Base-by-base conservation (phyloP, 2,797 vertebrate species). In the Eptatretus atami region DNA sequence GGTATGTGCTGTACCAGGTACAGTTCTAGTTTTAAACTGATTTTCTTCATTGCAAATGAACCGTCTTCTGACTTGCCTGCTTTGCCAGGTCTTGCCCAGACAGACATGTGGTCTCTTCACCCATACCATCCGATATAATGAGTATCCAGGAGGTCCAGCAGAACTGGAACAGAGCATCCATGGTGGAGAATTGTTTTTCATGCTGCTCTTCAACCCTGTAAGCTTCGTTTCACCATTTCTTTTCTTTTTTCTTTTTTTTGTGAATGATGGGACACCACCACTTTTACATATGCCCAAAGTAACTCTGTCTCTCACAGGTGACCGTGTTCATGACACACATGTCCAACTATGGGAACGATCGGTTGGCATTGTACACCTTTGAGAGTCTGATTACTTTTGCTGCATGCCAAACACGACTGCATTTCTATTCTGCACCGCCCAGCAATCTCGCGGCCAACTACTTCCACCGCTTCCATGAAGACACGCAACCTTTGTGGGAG, bases 301-400 rank as follows among this genome's bases (percentile, higher is more conserved):
- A 44, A 44, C 31, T 44, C 3, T 19, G 19, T 19, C 19, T 53
- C 64, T 71, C 68, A 54, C 74, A 96, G 90, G 94, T 96, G 70
- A 98, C 87, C 73, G 92, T 98, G 73, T 98, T 98, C 74, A 98
- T 98, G 92, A 96, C 92, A 13, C 92, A 98, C 68, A 75, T 98
- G 71, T 96, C 90, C 70, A 98, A 96, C 74, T 98, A 98, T 0
- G 92, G 92, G 25, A 98, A 98, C 0, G 92, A 98, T 69, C 87
- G 92, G 63, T 79, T 98, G 64, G 92, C 88, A 67, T 75, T 96
- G 64, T 95, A 95, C 73, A 98, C 92, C 67, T 98, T 98, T 69
- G 88, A 84, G 74, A 93, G 84, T 72, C 75, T 98, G 73, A 80
- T 88, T 71, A 83, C 74, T 72, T 98, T 98, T 66, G 72, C 88